Conservation (phyloP, 2,888 invertebrate genomes). For the Eupithecia exiguata region DNA sequence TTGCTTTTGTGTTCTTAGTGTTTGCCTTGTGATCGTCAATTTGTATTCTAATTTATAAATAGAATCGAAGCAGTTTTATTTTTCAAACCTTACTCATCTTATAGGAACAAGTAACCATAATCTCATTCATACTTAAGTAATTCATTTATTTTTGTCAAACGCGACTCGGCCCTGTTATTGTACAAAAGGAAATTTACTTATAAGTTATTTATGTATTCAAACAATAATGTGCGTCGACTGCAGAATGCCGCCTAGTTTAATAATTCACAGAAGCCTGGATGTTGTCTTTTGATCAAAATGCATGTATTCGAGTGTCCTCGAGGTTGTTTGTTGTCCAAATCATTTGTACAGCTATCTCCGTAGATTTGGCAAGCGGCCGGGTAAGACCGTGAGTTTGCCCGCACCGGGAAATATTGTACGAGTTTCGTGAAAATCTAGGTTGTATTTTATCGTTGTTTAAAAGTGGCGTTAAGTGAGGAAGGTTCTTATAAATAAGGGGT, state of each 20-base stretch:
- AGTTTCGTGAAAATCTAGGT: background rate
- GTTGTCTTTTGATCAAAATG: conserved; percentile 12
- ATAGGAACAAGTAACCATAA: background rate
- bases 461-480: background rate
- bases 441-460: background rate
- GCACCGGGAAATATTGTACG: background rate
- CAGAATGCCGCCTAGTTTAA: background rate
- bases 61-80: background rate
- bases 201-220: background rate
- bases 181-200: background rate
- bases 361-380: conserved; percentile 2
- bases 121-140: background rate
- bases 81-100: background rate
- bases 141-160: background rate
- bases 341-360: conserved; percentile 1
- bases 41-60: background rate
- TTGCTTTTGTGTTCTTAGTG: background rate
- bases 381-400: background rate
- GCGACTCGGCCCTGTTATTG: background rate
- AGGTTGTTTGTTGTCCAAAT: conserved; percentile 3
- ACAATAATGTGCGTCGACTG: background rate
- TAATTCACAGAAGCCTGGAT: background rate
- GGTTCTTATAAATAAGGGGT: background rate
- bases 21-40: background rate
- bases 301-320: conserved; percentile 8